Percentiles rank a stretch among this genome's conserved stretches.
These are phyloP conservation scores for Cataglyphis rosenhaueri DNA, from an alignment of 2,888 invertebrate species.

Conservation along the genomic window DNA sequence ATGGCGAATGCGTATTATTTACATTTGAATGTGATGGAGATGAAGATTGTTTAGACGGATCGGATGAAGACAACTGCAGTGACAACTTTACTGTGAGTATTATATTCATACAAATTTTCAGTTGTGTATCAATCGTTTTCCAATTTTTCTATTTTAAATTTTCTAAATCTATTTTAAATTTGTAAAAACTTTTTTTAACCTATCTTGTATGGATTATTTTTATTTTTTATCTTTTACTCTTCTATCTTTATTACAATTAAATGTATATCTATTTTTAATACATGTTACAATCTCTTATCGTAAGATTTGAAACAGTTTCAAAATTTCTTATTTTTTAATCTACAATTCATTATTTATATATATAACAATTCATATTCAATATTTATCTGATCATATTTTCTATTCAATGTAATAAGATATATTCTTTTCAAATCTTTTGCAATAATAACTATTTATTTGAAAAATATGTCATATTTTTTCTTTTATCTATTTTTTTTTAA, in stretches of 20 bases:
- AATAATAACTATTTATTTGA: background rate
- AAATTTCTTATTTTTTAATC: background rate
- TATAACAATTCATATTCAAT: too few species aligned
- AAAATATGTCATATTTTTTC: background rate
- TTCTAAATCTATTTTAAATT: background rate
- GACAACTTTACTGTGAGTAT: conserved; percentile 42
- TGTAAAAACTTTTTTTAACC: background rate
- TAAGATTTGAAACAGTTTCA: background rate
- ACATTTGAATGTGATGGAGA: conserved; percentile 87
- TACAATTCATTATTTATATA: background rate
- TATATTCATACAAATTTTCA: background rate
- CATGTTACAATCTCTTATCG: background rate
- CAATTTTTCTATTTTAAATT: background rate
- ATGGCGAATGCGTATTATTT: conserved; percentile 87
- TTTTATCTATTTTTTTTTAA: background rate
- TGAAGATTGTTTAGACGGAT: conserved; percentile 87
- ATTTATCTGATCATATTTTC: background rate
- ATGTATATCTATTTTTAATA: background rate
- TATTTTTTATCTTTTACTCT: background rate
- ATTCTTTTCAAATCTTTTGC: background rate
- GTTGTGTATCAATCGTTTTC: background rate
- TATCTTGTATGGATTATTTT: background rate
- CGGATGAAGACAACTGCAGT: conserved; percentile 86
- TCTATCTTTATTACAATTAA: background rate
- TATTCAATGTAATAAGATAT: background rate